These are phyloP conservation scores for Tuta absoluta DNA, from an alignment of 2,888 invertebrate species.

Conservation along the genomic window DNA sequence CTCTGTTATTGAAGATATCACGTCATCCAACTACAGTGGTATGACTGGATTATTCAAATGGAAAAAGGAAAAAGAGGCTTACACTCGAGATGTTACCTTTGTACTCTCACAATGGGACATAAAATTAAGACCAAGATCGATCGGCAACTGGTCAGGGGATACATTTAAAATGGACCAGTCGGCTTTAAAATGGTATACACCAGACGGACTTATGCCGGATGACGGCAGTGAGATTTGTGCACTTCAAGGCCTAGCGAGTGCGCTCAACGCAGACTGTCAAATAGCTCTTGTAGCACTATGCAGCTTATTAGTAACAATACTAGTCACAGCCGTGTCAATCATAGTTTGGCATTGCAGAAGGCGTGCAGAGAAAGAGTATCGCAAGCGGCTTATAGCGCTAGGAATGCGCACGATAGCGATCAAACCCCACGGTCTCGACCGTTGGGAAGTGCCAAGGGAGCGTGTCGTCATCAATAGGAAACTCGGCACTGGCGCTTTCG, in stretches of 20 bases:
- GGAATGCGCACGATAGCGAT: conserved; percentile 58
- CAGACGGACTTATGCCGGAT: conserved; percentile 81
- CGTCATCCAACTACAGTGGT: conserved; percentile 46
- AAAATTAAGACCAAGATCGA: conserved; percentile 69
- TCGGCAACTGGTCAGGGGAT: conserved; percentile 86
- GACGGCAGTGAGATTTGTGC: conserved; percentile 87
- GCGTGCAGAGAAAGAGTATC: conserved; percentile 60
- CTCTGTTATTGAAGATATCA: conserved; percentile 48
- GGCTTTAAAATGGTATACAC: conserved; percentile 83
- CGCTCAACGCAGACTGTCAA: conserved; percentile 87
- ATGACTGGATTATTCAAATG: conserved; percentile 63
- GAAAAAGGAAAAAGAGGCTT: conserved; percentile 49
- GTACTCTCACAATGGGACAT: conserved; percentile 84
- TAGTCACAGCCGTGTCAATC: conserved; percentile 49
- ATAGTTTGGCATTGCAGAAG: conserved; percentile 56
- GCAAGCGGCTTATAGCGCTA: conserved; percentile 57
- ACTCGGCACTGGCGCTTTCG: conserved; percentile 95
- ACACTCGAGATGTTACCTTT: conserved; percentile 40
- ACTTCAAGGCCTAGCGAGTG: conserved; percentile 84
- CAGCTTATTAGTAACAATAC: conserved; percentile 44
- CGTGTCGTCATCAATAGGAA: conserved; percentile 92
- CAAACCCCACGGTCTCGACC: conserved; percentile 82
- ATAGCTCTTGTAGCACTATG: conserved; percentile 81
- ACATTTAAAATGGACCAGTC: conserved; percentile 89
- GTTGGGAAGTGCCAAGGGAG: conserved; percentile 93